Evolutionary conservation across 2,113 vertebrate species (phyloP), one percentile per base, ranked within the genome.

Genomic region (Melanocharis versteri): DNA sequence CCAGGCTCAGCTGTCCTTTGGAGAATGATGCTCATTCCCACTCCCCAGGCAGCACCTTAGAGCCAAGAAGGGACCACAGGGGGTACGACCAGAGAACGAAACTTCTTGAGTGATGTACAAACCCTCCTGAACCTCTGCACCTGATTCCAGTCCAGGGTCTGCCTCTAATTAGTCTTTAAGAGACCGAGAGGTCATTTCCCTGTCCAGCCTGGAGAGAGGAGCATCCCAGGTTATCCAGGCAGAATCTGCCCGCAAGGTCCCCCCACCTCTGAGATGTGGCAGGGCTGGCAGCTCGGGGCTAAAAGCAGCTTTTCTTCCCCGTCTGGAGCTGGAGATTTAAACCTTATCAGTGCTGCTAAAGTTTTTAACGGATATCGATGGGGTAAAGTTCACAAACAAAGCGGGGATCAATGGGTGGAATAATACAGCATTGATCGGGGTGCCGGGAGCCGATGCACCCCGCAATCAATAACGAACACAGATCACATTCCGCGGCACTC

Each of bases 361-460:
- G 72, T 94, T 90, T 83, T 76, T 84, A 89, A 84, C 93, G 66
- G 87, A 70, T 89, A 83, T 90, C 93, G 91, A 68, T 64, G 61
- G 79, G 80, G 53, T 69, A 45, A 93, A 92, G 83, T 89, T 91
- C 90, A 68, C 75, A 60, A 77, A 39, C 65, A 91, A 62, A 91
- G 82, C 54, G 47, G 90, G 61, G 35, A 97, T 93, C 85, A 78
- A 97, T 89, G 9, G 57, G 45, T 40, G 84, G 70, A 62, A 90
- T 95, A 95, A 95, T 78, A 53, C 39, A 65, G 60, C 94, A 96
- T 97, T 57, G 96, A 97, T 44, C 87, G 53, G 4, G 53, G 45
- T 30, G 90, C 58, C 1, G 20, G 73, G 64, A 78, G 92, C 78
- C n/a, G 5, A 84, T 83, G 87, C 83, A 42, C 78, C 93, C 93